These are phyloP conservation scores for Plagodis pulveraria DNA, from an alignment of 2,888 invertebrate species.

Conservation along the genomic window DNA sequence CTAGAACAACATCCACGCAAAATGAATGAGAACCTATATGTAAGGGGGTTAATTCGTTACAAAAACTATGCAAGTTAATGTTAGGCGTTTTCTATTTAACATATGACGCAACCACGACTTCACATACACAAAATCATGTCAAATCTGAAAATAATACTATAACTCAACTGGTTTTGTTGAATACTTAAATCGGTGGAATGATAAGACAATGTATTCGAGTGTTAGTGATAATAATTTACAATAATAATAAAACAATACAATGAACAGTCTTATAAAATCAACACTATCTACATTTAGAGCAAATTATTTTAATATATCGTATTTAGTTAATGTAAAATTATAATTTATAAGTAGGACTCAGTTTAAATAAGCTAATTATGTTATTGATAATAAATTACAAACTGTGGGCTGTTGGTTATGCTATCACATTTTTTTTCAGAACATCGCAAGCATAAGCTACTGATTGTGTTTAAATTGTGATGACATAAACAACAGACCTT, in stretches of 20 bases:
- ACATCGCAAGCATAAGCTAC: constrained; percentile 24
- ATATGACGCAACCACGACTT: constrained; percentile 15
- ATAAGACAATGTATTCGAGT: constrained; percentile 68
- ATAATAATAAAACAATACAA: constrained; percentile 53
- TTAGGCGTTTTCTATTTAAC: constrained; percentile 24
- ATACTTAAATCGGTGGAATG: constrained; percentile 82
- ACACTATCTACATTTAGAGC: constrained; percentile 63
- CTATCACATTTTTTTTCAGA: constrained; percentile 43
- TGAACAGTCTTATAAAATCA: constrained; percentile 78
- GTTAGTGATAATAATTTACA: constrained; percentile 61
- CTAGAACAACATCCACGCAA: too few relatives aligned
- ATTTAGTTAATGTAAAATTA: constrained; percentile 49
- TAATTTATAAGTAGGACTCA: constrained; percentile 43
- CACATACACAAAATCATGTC: not conserved
- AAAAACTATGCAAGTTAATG: too few relatives aligned
- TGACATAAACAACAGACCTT: constrained; percentile 46
- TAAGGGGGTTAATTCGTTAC: too few relatives aligned
- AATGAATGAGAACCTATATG: too few relatives aligned
- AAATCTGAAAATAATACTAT: constrained; percentile 66
- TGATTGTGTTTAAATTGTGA: constrained; percentile 37
- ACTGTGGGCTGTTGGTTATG: constrained; percentile 46
- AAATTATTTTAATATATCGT: constrained; percentile 58
- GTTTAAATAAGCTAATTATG: not conserved
- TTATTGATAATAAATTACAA: constrained; percentile 38
- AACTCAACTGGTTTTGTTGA: constrained; percentile 67